Base-by-base conservation (phyloP, 2,113 vertebrate species). In the Toxotes jaculatrix region DNA sequence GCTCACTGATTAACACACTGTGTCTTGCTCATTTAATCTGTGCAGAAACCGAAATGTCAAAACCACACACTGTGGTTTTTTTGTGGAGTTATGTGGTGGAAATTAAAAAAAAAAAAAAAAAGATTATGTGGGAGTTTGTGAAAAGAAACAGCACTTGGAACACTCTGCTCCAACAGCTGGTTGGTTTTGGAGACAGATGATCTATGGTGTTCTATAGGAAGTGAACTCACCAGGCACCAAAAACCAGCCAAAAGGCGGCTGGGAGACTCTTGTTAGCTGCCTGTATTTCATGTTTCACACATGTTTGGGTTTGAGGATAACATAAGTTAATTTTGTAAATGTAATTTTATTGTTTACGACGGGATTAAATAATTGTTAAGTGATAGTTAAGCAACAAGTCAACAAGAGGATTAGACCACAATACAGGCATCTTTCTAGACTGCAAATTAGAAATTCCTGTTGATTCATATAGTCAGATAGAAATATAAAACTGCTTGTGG, bases 121-220 rank as follows among this genome's bases (percentile, higher is more conserved):
- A 5, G 12, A 45, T 12, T 8, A 3, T 27, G 45, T 13, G 27
- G 11, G 42, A 82, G 19, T 51, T 45, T 61, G 45, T 77, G 70
- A 64, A 69, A 83, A 76, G 62, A 72, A 77, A 75, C 34, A 67
- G 51, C 69, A 60, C 56, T 63, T 67, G 84, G 67, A 78, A 63
- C 34, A 27, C n/a, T 61, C 36, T 70, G 31, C 23, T 72, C 56
- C 53, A 74, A 64, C 87, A 65, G 69, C 74, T 80, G 80, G 68
- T 75, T 69, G 65, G 74, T 72, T 77, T 42, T 84, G 74, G 76
- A 80, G 82, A 84, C 84, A 85, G 73, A 84, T 62, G 87, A 87
- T 69, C 63, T 64, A 3, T 65, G 78, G 87, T 76, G 76, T 87
- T 78, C 61, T 69, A 19, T 32, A 62, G 84, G 70, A 84, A 88